Conservation (phyloP, 1,140 invertebrate genomes). For the Drosophila tani region DNA sequence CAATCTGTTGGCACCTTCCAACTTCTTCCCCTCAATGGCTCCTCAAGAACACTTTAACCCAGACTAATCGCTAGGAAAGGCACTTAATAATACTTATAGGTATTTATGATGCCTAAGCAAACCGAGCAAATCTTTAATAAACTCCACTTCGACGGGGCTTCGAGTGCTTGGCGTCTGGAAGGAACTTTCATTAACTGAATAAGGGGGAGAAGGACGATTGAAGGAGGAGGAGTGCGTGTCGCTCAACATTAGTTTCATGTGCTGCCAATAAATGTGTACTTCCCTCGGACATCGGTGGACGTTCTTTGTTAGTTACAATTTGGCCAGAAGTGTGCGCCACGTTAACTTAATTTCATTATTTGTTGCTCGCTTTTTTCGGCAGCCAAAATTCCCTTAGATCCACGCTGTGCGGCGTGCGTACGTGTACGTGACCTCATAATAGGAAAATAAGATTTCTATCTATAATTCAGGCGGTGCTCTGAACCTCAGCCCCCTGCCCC, state of each 20-base stretch:
- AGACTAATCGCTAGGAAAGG: constrained; percentile 42
- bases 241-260: constrained; percentile 73
- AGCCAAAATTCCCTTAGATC: constrained; percentile 7
- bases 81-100: constrained; percentile 50
- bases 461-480: constrained; percentile 70
- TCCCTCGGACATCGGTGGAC: constrained; percentile 43
- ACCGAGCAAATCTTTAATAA: constrained; percentile 46
- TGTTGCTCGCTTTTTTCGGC: constrained; percentile 54
- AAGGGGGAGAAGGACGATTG: constrained; percentile 7
- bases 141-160: constrained; percentile 30
- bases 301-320: constrained; percentile 59
- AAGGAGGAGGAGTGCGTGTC: constrained; percentile 54
- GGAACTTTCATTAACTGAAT: constrained; percentile 57
- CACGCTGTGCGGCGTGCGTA: constrained; percentile 51
- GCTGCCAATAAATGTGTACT: constrained; percentile 73
- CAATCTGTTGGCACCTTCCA: constrained; percentile 40
- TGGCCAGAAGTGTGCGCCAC: constrained; percentile 61
- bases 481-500: constrained; percentile 4
- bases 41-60: constrained; percentile 25
- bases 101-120: constrained; percentile 42
- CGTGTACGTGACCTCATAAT: constrained; percentile 81
- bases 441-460: constrained; percentile 80
- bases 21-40: constrained; percentile 14
- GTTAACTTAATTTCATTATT: constrained; percentile 80
- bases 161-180: constrained; percentile 13